phyloP scores from a whole-genome alignment of 2,888 invertebrate species.

The Phytoseiulus persimilis region DNA sequence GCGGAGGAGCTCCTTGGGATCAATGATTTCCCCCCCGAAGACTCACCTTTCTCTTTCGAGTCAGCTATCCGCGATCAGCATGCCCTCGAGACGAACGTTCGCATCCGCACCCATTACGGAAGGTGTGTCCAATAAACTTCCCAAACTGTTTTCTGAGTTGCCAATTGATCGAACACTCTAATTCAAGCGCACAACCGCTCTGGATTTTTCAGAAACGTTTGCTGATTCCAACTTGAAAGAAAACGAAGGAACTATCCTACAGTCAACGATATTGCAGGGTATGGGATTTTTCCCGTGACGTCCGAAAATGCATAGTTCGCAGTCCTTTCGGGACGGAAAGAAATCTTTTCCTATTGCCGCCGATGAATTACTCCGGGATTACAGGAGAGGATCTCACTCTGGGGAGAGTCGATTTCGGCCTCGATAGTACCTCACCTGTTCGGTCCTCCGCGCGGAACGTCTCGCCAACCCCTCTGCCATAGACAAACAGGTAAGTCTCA shows the following conservation, averaged over 20 bases:
- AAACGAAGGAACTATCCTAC: background rate
- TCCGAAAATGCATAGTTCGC: no score
- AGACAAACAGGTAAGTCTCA: background rate
- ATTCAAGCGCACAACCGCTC: background rate
- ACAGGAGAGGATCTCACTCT: background rate
- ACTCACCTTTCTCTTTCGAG: background rate
- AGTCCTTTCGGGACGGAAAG: background rate
- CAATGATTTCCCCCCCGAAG: constrained; percentile 8
- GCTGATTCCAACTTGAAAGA: background rate
- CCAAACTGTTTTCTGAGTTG: background rate
- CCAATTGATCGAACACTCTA: background rate
- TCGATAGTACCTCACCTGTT: constrained; percentile 12
- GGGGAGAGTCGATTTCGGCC: background rate
- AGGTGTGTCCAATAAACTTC: background rate
- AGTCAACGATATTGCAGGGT: constrained; percentile 22
- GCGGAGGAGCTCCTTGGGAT: constrained; percentile 1
- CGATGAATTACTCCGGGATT: background rate
- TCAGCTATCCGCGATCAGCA: background rate
- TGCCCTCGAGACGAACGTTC: background rate
- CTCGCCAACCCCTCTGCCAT: background rate
- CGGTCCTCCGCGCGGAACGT: background rate
- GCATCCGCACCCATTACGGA: background rate
- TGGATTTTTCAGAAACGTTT: background rate
- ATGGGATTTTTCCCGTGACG: background rate
- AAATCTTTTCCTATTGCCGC: no score